Base-by-base conservation (phyloP, 2,113 vertebrate genomes). In the Centrocercus urophasianus region DNA sequence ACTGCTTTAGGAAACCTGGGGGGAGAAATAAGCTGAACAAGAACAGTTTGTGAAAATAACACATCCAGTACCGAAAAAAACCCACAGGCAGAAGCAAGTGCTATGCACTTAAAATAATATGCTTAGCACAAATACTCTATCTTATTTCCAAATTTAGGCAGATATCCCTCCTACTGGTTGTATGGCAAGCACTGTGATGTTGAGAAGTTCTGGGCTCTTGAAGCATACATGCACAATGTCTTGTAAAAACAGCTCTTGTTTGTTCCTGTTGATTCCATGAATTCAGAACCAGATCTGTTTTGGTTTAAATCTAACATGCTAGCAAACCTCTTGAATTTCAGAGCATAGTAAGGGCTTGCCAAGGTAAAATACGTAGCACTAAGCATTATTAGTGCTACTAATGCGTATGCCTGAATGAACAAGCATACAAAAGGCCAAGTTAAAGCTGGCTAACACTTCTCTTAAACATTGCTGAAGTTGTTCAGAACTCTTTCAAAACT, bases 131-230 rank as follows among this genome's bases (percentile, higher is more conserved):
- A 47, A 75, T 57, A 91, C 3, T 30, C 32, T 47, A 43, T 65
- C 40, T 83, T 32, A 67, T 75, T 92, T 81, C 65, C 73, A 78
- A 78, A 84, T 86, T 81, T 72, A 96, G 83, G 65, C 76, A 92
- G 83, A 28, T 95, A 84, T 30, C 83, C 57, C 73, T 94, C 54
- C 82, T 83, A 91, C 54, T 1, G 0, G 61, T 56, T 81, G 57
- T 65, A 77, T 47, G 45, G 67, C 36, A 88, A 83, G 34, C 2
- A 5, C n/a, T 54, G 25, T 79, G 56, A 71, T 8, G 13, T 45
- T 61, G 40, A 91, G 43, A 63, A 91, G 27, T 28, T 30, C 59
- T n/a, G 47, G 28, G 36, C 47, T 64, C 15, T 64, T 45, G 11
- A 93, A 83, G 30, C 5, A 3, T 65, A 36, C 2, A 0, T 20